Percentiles rank a stretch among this genome's conserved stretches.
Evolutionary conservation across 2,888 invertebrate species (phyloP).

Genomic region (Itoplectis maculator): DNA sequence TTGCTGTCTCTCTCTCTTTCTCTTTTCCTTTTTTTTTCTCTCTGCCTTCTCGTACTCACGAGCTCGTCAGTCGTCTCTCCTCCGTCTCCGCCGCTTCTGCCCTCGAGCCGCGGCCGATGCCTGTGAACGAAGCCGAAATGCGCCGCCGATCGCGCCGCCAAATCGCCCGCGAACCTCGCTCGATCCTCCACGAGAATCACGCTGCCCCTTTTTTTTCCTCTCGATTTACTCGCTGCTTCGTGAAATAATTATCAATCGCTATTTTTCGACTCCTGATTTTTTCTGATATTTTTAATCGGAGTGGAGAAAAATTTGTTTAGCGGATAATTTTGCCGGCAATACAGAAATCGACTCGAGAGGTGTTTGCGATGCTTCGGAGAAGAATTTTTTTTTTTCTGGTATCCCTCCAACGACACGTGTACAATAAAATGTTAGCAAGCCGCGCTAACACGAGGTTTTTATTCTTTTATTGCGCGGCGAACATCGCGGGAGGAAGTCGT

Average conservation of each 20-base stretch:
- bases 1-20: conserved; percentile 48
- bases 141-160: conserved; percentile 59
- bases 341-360: background rate
- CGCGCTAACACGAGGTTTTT: conserved; percentile 40
- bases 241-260: background rate
- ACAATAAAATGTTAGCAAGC: conserved; percentile 45
- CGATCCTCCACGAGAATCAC: background rate
- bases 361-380: conserved; percentile 11
- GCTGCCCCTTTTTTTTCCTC: background rate
- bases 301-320: too few relatives aligned
- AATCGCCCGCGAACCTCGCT: background rate
- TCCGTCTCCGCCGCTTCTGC: conserved; percentile 62
- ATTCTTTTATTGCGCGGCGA: conserved; percentile 46
- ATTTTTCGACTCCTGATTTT: too few relatives aligned
- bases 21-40: conserved; percentile 27
- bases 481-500: background rate
- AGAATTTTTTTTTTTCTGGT: conserved; percentile 5
- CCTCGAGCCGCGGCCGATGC: conserved; percentile 59
- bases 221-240: background rate
- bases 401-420: conserved; percentile 6
- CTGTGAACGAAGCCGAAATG: conserved; percentile 65
- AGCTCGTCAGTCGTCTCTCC: conserved; percentile 65
- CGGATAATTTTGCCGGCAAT: too few relatives aligned
- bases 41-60: conserved; percentile 42
- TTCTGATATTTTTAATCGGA: too few relatives aligned